phyloP scores from a whole-genome alignment of 2,113 vertebrate genomes.

The Brachirus orientalis region DNA sequence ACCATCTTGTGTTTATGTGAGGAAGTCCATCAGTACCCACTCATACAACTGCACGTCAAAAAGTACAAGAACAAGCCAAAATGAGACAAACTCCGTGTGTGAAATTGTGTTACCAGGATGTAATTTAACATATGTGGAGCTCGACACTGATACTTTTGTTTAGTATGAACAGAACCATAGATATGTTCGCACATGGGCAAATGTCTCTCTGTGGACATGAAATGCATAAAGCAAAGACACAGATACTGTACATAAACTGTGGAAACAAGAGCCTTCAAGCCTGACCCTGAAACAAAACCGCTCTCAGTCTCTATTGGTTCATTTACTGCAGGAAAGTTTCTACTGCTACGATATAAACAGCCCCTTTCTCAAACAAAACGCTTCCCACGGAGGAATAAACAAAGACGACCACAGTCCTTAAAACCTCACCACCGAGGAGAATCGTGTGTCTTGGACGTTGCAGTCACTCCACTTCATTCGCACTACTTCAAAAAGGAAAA shows the following conservation, averaged over 20 bases:
- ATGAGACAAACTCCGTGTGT: no score
- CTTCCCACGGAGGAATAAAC: slow-evolving; percentile 62
- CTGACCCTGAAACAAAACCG: neutral
- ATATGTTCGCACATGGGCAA: no score
- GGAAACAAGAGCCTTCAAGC: slow-evolving; percentile 16
- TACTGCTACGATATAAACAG: neutral
- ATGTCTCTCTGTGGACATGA: no score
- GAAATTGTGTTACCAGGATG: no score
- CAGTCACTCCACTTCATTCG: slow-evolving; percentile 19
- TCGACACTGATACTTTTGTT: no score
- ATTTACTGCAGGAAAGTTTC: neutral
- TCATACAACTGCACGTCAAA: no score
- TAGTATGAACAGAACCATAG: no score
- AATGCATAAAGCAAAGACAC: no score
- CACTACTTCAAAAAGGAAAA: slow-evolving; percentile 1
- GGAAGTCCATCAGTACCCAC: no score
- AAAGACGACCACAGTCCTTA: slow-evolving; percentile 43
- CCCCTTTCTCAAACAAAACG: slow-evolving; percentile 54
- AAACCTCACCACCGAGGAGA: slow-evolving; percentile 30
- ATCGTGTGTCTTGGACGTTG: slow-evolving; percentile 7
- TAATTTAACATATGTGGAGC: no score
- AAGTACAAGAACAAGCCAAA: no score
- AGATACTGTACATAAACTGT: neutral
- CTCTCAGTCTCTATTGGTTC: neutral
- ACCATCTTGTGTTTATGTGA: no score